phyloP scores from a whole-genome alignment of 2,797 vertebrate genomes.

The Hafferia zeledoni region DNA sequence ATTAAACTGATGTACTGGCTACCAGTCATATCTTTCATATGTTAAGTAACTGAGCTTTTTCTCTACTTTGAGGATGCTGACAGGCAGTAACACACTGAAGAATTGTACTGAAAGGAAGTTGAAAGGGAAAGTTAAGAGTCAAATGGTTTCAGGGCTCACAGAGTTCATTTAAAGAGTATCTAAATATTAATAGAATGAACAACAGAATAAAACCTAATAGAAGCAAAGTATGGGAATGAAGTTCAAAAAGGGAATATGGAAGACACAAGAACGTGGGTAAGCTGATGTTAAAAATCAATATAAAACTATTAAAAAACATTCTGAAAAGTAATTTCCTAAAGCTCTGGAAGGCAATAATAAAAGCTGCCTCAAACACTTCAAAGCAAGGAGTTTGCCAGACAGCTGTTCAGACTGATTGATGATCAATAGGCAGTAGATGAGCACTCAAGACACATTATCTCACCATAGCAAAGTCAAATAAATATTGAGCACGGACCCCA shows the following conservation, averaged over 20 bases:
- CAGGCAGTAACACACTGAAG: background rate
- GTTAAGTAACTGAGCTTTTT: background rate
- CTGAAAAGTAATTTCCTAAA: background rate
- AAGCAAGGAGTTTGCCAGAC: background rate
- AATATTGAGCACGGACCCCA: background rate
- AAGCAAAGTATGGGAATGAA: background rate
- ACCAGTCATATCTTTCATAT: background rate
- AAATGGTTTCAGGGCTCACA: background rate
- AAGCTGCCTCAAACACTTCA: background rate
- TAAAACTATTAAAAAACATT: background rate
- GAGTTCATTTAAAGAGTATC: background rate
- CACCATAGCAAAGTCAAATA: background rate
- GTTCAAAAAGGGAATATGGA: background rate
- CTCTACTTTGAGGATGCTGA: background rate
- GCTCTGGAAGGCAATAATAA: background rate
- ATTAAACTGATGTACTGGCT: background rate
- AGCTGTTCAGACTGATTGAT: background rate
- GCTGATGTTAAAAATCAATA: background rate
- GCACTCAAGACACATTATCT: background rate
- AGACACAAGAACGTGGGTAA: background rate
- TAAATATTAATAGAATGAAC: background rate
- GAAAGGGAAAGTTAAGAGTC: background rate
- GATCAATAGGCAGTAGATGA: conserved; percentile 6
- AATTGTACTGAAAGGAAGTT: background rate
- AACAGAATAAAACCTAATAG: background rate